A percentile compares a stretch with the other conserved stretches of the same genome.
phyloP scores from a whole-genome alignment of 2,113 vertebrate genomes.

The Macquaria australasica region DNA sequence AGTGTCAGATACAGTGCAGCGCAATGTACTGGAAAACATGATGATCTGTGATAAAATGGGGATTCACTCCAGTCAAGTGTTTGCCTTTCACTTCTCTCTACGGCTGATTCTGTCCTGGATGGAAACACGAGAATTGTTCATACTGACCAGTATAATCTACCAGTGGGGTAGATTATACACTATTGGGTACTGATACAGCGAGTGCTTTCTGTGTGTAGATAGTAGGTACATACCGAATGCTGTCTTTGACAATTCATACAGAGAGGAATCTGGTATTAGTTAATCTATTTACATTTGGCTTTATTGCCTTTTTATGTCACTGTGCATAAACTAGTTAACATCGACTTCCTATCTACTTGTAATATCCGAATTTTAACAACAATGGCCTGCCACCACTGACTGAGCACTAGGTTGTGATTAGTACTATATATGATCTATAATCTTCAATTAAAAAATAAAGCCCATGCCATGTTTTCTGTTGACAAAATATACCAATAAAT shows the following conservation, averaged over 20 bases:
- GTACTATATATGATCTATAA: neutral
- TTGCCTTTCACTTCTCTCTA: slow-evolving; percentile 14
- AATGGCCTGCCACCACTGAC: neutral
- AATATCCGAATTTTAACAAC: neutral
- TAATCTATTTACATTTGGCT: no score
- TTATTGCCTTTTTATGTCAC: neutral
- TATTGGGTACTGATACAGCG: neutral
- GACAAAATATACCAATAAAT: neutral
- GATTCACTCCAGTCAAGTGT: slow-evolving; percentile 52
- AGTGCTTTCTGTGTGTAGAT: neutral
- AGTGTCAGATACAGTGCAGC: slow-evolving; percentile 17
- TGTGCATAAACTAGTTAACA: neutral
- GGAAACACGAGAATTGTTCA: neutral
- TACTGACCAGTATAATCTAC: neutral
- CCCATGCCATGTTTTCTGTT: neutral
- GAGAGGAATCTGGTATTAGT: neutral
- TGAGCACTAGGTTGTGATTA: no score
- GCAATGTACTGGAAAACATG: slow-evolving; percentile 61
- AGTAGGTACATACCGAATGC: neutral
- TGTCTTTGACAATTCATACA: neutral
- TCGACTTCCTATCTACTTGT: neutral
- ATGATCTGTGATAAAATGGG: slow-evolving; percentile 37
- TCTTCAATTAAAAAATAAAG: neutral
- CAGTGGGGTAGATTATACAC: neutral
- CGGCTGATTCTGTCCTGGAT: slow-evolving; percentile 9